Conservation (phyloP, 2,888 invertebrate genomes). For the Congeria kusceri region DNA sequence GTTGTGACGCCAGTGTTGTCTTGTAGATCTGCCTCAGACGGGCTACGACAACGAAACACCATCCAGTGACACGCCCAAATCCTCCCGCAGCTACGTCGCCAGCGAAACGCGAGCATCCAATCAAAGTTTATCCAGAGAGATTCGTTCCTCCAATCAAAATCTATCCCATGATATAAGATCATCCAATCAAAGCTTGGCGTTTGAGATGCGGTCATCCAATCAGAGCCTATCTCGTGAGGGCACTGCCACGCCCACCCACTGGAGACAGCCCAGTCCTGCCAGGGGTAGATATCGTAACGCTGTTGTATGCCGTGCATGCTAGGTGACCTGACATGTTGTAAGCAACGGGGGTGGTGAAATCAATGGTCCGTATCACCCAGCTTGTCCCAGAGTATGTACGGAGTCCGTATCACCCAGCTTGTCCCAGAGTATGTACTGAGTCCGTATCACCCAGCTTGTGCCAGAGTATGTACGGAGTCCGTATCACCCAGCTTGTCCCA, state of each 20-base stretch:
- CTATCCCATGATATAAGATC: not conserved
- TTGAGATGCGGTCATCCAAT: conserved; percentile 1
- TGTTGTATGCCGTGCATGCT: too few relatives aligned
- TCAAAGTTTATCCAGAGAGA: conserved; percentile 34
- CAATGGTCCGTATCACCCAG: too few relatives aligned
- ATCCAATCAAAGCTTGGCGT: conserved; percentile 2
- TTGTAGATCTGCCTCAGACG: conserved; percentile 60
- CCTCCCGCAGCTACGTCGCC: conserved; percentile 43
- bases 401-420: too few relatives aligned
- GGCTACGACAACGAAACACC: conserved; percentile 62
- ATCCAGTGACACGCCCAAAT: conserved; percentile 47
- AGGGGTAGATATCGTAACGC: conserved; percentile 39
- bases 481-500: too few relatives aligned
- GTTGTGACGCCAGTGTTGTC: conserved; percentile 2
- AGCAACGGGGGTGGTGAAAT: too few relatives aligned
- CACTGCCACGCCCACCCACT: conserved; percentile 53
- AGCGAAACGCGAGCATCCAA: conserved; percentile 2
- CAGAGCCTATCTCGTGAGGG: conserved; percentile 22
- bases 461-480: too few relatives aligned
- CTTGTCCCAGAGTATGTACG: too few relatives aligned
- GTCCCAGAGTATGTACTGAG: too few relatives aligned
- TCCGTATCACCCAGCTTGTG: too few relatives aligned
- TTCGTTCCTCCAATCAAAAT: conserved; percentile 2
- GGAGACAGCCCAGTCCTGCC: conserved; percentile 45
- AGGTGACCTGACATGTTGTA: too few relatives aligned